phyloP scores from a whole-genome alignment of 30 jellyfish, hydroid and myxozoan genomes.

The Aurelia coerulea region DNA sequence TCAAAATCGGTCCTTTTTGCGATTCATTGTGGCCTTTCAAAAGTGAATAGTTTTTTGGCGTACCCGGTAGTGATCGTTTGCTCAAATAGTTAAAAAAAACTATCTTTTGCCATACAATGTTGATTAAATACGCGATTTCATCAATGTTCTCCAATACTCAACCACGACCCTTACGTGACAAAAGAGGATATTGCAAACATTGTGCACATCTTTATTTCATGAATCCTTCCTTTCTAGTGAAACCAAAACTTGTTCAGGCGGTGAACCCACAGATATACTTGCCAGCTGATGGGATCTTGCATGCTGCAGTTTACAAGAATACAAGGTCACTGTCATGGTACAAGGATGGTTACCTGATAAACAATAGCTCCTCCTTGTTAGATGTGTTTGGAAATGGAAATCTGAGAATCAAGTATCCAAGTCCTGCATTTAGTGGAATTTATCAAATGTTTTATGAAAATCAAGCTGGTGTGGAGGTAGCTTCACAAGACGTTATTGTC shows the following conservation, averaged over 20 bases:
- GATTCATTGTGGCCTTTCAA: no score
- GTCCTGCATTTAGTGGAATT: conserved; percentile 21
- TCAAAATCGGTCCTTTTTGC: no score
- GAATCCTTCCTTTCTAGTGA: neutral
- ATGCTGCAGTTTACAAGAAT: neutral
- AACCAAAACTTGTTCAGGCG: conserved; percentile 1
- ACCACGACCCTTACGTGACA: no score
- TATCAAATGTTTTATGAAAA: conserved; percentile 19
- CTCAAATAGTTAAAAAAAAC: no score
- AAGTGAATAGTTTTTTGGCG: no score
- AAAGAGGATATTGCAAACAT: no score
- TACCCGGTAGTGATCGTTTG: no score
- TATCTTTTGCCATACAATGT: no score
- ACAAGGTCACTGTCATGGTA: conserved; percentile 7
- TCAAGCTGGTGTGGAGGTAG: conserved; percentile 4
- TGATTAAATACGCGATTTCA: no score
- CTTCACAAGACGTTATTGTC: neutral
- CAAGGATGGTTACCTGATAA: conserved; percentile 23
- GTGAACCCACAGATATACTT: neutral
- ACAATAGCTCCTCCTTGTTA: conserved; percentile 1
- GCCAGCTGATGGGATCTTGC: neutral
- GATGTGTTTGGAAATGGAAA: neutral
- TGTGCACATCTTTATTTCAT: no score
- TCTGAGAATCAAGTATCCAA: conserved; percentile 1
- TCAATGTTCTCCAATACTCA: no score